A percentile compares a stretch with the other conserved stretches of the same genome.
Conservation (phyloP, 1,140 invertebrate species). For the Brachionus sp. region DNA sequence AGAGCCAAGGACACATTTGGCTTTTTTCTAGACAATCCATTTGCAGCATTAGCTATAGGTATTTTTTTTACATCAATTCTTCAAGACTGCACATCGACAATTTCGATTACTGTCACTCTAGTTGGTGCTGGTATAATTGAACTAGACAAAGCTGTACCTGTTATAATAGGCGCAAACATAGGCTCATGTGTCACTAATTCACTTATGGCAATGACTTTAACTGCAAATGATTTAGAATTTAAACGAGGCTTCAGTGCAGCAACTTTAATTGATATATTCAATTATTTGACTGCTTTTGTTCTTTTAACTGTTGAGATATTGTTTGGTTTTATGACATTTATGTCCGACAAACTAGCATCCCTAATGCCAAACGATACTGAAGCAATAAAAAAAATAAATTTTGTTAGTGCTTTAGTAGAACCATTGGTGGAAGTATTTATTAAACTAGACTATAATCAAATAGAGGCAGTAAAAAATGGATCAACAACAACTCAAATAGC, state of each 20-base stretch:
- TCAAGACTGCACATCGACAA: constrained; percentile 66
- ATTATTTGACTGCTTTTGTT: constrained; percentile 62
- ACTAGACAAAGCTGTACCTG: constrained; percentile 62
- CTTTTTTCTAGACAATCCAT: constrained; percentile 62
- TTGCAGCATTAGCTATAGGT: constrained; percentile 65
- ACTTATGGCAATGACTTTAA: constrained; percentile 61
- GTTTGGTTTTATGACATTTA: constrained; percentile 47
- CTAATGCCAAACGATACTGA: not conserved
- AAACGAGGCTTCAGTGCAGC: constrained; percentile 64
- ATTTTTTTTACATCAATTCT: constrained; percentile 66
- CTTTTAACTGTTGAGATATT: constrained; percentile 60
- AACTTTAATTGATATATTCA: constrained; percentile 65
- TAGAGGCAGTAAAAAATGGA: not conserved
- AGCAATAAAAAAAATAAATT: not conserved
- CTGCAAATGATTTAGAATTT: constrained; percentile 60
- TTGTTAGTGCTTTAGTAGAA: not conserved
- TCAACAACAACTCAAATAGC: not conserved
- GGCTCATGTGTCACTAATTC: constrained; percentile 66
- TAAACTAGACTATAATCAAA: not conserved
- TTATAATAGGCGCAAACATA: constrained; percentile 66
- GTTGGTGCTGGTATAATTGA: constrained; percentile 55
- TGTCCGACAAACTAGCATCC: not conserved
- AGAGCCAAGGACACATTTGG: not conserved
- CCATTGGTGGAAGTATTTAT: not conserved
- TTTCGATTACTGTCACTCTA: constrained; percentile 66